Evolutionary conservation across 2,888 invertebrate genomes (phyloP).

Genomic region (Xestia ashworthii): DNA sequence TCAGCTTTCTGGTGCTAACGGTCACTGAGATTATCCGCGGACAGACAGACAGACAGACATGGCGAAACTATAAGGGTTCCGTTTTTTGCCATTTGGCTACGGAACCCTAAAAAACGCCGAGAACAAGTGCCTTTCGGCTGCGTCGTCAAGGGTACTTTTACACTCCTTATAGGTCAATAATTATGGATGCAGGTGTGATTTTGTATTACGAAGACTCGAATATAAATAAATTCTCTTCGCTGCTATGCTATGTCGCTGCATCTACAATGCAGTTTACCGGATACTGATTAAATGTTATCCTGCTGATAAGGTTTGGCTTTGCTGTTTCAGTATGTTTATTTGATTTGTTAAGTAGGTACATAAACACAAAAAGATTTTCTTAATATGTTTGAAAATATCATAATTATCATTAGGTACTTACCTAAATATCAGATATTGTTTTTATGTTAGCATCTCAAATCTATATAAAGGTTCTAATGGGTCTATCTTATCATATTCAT

Average conservation of each 20-base stretch:
- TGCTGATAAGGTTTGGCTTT: neutral
- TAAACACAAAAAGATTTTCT: neutral
- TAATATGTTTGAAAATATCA: neutral
- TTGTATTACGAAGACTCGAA: neutral
- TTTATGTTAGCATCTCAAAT: conserved; percentile 14
- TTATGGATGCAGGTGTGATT: neutral
- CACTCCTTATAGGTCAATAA: too few relatives aligned
- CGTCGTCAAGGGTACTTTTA: too few relatives aligned
- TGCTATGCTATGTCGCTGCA: neutral
- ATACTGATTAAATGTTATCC: conserved; percentile 26
- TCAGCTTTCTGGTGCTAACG: too few relatives aligned
- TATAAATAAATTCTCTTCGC: too few relatives aligned
- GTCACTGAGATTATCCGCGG: too few relatives aligned
- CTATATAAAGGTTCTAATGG: conserved; percentile 25
- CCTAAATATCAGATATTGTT: conserved; percentile 1
- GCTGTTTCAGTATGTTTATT: conserved; percentile 15
- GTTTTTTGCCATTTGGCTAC: too few relatives aligned
- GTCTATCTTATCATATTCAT: conserved; percentile 38
- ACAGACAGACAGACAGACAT: too few relatives aligned
- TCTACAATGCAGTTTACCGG: neutral
- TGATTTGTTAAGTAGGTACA: neutral
- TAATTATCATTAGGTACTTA: neutral
- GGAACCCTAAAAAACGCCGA: too few relatives aligned
- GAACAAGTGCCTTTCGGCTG: too few relatives aligned
- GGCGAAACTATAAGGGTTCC: too few relatives aligned